Evolutionary conservation across 1,140 invertebrate species (phyloP).

Genomic region (Pararge aegeria): DNA sequence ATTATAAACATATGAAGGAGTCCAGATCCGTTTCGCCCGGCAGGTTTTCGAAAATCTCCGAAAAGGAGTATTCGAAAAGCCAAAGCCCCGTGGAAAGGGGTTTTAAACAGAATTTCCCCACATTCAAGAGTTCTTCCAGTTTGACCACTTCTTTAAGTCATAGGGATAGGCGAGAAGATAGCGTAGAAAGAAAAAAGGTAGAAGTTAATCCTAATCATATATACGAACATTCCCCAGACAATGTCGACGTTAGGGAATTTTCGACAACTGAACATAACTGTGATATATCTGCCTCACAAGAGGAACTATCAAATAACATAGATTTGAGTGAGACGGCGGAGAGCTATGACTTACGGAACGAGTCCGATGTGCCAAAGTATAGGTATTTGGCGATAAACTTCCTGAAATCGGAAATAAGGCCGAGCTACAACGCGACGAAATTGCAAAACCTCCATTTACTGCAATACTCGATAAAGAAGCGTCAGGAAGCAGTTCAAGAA

Average conservation of each 20-base stretch:
- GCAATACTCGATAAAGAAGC: slow-evolving; percentile 76
- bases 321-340: slow-evolving; percentile 77
- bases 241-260: slow-evolving; percentile 67
- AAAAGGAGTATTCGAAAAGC: slow-evolving; percentile 73
- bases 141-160: slow-evolving; percentile 50
- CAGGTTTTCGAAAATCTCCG: slow-evolving; percentile 51
- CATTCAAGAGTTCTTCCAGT: slow-evolving; percentile 52
- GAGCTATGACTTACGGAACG: slow-evolving; percentile 68
- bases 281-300: slow-evolving; percentile 59
- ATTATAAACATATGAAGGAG: slow-evolving; percentile 52
- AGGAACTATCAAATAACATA: slow-evolving; percentile 65
- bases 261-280: slow-evolving; percentile 58
- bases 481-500: slow-evolving; percentile 69
- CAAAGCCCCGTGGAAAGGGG: slow-evolving; percentile 66
- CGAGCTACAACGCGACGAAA: slow-evolving; percentile 88
- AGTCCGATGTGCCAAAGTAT: slow-evolving; percentile 61
- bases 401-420: slow-evolving; percentile 82
- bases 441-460: slow-evolving; percentile 79
- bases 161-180: slow-evolving; percentile 41
- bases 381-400: slow-evolving; percentile 71
- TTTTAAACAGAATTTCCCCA: slow-evolving; percentile 66
- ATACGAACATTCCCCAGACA: slow-evolving; percentile 74
- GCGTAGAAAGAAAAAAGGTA: slow-evolving; percentile 40
- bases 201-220: slow-evolving; percentile 53
- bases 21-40: slow-evolving; percentile 68